Evolutionary conservation across 2,113 vertebrate genomes (phyloP).

Genomic region (Paracanthobrama guichenoti): DNA sequence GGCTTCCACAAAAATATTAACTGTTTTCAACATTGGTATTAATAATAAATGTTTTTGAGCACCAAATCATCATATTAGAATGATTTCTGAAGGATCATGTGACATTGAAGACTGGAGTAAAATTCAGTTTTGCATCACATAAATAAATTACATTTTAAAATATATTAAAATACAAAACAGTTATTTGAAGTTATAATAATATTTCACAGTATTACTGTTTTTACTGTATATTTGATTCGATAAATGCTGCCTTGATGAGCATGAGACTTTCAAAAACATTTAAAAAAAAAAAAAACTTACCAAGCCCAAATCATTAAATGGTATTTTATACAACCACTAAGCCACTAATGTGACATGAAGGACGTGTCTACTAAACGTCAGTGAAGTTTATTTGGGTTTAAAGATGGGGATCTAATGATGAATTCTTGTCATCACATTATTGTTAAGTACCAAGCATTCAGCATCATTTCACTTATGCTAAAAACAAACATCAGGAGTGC

Average conservation of each 20-base stretch:
- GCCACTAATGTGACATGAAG: not conserved
- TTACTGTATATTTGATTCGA: too few relatives aligned
- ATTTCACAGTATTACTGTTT: not conserved
- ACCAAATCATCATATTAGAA: not conserved
- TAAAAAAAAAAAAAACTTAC: not conserved
- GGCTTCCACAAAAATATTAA: too few relatives aligned
- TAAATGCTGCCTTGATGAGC: not conserved
- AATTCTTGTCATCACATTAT: not conserved
- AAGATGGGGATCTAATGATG: conserved; percentile 4
- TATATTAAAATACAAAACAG: not conserved
- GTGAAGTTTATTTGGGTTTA: not conserved
- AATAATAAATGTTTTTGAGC: too few relatives aligned
- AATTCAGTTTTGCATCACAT: too few relatives aligned
- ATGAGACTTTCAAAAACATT: not conserved
- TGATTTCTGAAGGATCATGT: too few relatives aligned
- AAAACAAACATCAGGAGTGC: not conserved
- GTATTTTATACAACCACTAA: not conserved
- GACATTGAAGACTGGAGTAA: too few relatives aligned
- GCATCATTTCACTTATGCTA: not conserved
- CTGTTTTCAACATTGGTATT: too few relatives aligned
- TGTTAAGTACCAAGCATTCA: not conserved
- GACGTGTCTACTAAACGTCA: not conserved
- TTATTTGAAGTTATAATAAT: not conserved
- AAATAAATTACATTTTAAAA: too few relatives aligned
- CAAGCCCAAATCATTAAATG: not conserved